Evolutionary conservation across 2,113 vertebrate species (phyloP).

Genomic region (Orientallactaga bullata): DNA sequence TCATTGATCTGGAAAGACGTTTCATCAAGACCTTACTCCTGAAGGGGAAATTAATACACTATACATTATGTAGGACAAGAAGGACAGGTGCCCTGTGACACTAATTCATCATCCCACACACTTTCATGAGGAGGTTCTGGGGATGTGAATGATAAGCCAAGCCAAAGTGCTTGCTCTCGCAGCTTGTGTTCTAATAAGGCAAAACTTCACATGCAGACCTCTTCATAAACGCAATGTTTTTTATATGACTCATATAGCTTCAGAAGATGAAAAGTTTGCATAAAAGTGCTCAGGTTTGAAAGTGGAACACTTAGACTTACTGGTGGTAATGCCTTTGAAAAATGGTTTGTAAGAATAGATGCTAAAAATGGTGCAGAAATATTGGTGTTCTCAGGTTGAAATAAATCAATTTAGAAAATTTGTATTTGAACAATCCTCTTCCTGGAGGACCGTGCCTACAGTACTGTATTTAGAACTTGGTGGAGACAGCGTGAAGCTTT

Average conservation of each 20-base stretch:
- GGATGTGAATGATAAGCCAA: not conserved
- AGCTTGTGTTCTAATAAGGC: not conserved
- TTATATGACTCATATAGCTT: not conserved
- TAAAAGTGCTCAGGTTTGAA: conserved; percentile 53
- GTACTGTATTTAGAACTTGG: conserved; percentile 67
- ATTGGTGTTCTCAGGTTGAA: conserved; percentile 46
- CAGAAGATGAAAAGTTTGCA: conserved; percentile 59
- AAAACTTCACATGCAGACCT: not conserved
- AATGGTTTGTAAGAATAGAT: conserved; percentile 66
- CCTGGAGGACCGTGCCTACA: not conserved
- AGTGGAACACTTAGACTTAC: conserved; percentile 54
- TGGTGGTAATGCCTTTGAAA: conserved; percentile 67
- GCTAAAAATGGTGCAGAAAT: conserved; percentile 61
- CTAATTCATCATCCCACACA: not conserved
- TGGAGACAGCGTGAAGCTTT: not conserved
- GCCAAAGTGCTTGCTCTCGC: not conserved
- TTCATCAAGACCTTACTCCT: not conserved
- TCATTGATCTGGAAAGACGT: not conserved
- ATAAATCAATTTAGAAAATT: not conserved
- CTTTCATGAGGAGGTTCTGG: not conserved
- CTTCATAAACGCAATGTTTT: not conserved
- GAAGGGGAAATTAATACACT: not conserved
- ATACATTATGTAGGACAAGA: not conserved
- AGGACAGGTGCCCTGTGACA: not conserved
- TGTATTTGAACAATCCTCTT: conserved; percentile 57